Percentiles rank a stretch among this genome's conserved stretches.
phyloP scores from a whole-genome alignment of 2,113 vertebrate species.

The Tinamus guttatus region DNA sequence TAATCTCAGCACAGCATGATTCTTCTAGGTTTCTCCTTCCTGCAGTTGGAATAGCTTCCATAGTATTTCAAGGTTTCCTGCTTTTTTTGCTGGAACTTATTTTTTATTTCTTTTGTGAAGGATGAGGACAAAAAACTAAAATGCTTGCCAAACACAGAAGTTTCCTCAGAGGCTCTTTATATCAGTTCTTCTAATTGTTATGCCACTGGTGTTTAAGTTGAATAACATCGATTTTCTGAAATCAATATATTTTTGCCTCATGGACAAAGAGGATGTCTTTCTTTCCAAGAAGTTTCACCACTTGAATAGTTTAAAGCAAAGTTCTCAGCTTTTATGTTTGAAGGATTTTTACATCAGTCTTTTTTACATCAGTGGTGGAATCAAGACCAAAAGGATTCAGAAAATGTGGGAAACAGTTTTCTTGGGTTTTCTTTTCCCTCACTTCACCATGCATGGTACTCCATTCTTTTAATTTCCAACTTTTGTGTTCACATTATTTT shows the following conservation, averaged over 20 bases:
- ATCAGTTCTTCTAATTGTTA: neutral
- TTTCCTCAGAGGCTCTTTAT: neutral
- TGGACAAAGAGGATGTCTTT: neutral
- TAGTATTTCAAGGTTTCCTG: constrained; percentile 41
- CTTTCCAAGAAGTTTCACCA: neutral
- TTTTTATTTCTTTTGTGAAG: neutral
- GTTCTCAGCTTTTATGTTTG: neutral
- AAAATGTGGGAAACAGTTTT: neutral
- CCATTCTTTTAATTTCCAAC: neutral
- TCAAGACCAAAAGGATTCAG: neutral
- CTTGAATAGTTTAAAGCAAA: neutral
- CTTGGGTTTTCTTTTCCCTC: neutral
- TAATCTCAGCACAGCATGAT: constrained; percentile 53
- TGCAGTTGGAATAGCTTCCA: constrained; percentile 37
- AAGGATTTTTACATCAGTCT: neutral
- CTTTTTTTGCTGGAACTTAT: neutral
- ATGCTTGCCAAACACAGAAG: neutral
- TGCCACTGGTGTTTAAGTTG: neutral
- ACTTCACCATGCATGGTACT: fast-evolving
- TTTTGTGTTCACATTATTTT: neutral
- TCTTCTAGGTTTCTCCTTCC: constrained; percentile 39
- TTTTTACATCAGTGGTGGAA: neutral
- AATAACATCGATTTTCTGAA: neutral
- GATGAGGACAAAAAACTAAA: neutral
- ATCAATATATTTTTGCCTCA: neutral